Evolutionary conservation across 2,113 vertebrate species (phyloP).

Genomic region (Mirza zaza): DNA sequence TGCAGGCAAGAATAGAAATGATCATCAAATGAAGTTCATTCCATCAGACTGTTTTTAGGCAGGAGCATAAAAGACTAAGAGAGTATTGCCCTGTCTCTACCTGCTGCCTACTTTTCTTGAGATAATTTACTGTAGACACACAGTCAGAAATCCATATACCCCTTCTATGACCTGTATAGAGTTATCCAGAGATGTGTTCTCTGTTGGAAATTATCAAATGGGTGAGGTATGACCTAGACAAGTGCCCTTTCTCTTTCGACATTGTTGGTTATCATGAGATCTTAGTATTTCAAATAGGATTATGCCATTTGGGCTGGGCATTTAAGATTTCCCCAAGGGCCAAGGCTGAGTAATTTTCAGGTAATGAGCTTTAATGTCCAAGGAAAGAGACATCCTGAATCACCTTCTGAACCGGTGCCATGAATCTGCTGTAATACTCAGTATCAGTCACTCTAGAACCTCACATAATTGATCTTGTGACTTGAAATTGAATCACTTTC

Average conservation of each 20-base stretch:
- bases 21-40: not conserved
- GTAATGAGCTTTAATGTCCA: constrained; percentile 64
- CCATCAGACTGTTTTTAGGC: not conserved
- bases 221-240: not conserved
- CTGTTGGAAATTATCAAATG: not conserved
- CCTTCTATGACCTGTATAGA: not conserved
- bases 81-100: not conserved
- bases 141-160: not conserved
- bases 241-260: constrained; percentile 27
- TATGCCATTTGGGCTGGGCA: constrained; percentile 37
- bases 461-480: constrained; percentile 61
- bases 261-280: constrained; percentile 27
- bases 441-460: not conserved
- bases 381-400: constrained; percentile 57
- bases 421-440: not conserved
- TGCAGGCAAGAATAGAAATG: constrained; percentile 16
- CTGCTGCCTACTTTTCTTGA: not conserved
- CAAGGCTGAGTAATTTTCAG: constrained; percentile 66
- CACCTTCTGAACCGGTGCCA: constrained; percentile 60
- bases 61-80: not conserved
- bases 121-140: not conserved
- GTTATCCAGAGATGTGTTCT: not conserved
- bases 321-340: constrained; percentile 49
- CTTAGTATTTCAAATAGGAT: constrained; percentile 50
- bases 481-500: constrained; percentile 51